Evolutionary conservation across 2,888 invertebrate genomes (phyloP).

Genomic region (Rhorus exstirpatorius): DNA sequence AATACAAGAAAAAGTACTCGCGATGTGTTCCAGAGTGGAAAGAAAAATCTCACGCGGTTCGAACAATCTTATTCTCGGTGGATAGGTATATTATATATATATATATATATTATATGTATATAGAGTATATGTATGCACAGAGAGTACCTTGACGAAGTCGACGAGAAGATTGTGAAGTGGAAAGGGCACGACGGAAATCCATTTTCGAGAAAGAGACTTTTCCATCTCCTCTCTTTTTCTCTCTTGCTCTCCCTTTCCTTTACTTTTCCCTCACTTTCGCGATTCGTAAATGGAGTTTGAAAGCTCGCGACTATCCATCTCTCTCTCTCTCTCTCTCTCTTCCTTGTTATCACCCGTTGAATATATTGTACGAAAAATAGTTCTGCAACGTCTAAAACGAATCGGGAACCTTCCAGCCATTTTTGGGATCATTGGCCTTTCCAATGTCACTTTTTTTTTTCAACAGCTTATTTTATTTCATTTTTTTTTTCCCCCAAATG

Average conservation of each 20-base stretch:
- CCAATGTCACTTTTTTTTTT: constrained; percentile 14
- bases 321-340: constrained; percentile 22
- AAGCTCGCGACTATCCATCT: constrained; percentile 59
- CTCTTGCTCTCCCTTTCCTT: constrained; percentile 28
- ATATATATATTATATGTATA: not conserved
- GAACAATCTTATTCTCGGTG: constrained; percentile 50
- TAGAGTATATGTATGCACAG: constrained; percentile 31
- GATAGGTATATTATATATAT: not conserved
- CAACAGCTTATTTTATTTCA: not conserved
- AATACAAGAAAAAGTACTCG: constrained; percentile 49
- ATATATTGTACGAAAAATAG: constrained; percentile 33
- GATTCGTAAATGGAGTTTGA: constrained; percentile 66
- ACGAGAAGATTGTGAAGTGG: constrained; percentile 37
- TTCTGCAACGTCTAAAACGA: constrained; percentile 19
- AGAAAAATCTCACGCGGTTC: constrained; percentile 54
- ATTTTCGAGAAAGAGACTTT: constrained; percentile 63
- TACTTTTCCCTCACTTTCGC: constrained; percentile 45
- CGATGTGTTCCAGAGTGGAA: constrained; percentile 33
- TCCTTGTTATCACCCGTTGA: constrained; percentile 23
- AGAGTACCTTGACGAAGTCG: constrained; percentile 38
- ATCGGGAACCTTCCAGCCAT: not conserved
- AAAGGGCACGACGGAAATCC: constrained; percentile 64
- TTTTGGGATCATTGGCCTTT: not conserved
- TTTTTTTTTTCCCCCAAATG: too few relatives aligned
- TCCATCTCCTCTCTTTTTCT: constrained; percentile 41